Evolutionary conservation across 64 coral and sea anemone species (phyloP).

Genomic region (Cladopsammia gracilis): DNA sequence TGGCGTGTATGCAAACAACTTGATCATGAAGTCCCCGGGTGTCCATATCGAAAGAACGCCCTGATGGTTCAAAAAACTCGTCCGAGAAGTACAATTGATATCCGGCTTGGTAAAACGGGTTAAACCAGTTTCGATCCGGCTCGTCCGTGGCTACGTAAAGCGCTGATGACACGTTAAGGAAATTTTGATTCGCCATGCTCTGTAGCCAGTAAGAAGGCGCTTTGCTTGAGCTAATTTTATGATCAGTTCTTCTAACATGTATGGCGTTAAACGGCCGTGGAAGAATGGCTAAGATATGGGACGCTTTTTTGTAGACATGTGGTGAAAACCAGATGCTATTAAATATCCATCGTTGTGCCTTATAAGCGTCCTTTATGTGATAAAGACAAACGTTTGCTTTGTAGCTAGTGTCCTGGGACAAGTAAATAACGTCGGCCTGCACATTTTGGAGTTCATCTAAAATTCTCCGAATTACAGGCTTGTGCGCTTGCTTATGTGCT

Average conservation of each 20-base stretch:
- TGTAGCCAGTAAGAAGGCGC: slow-evolving; percentile 54
- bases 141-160: slow-evolving; percentile 59
- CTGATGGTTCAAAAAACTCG: slow-evolving; percentile 8
- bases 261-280: slow-evolving; percentile 48
- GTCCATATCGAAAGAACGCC: slow-evolving; percentile 16
- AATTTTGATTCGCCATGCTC: slow-evolving; percentile 2
- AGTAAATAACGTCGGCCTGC: slow-evolving; percentile 42
- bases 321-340: slow-evolving; percentile 23
- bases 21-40: slow-evolving; percentile 54
- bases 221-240: slow-evolving; percentile 28
- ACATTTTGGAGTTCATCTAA: slow-evolving; percentile 35
- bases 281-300: slow-evolving; percentile 26
- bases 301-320: slow-evolving; percentile 15
- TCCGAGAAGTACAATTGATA: slow-evolving; percentile 60
- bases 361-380: neutral
- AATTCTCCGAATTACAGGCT: slow-evolving; percentile 40
- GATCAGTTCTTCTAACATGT: slow-evolving; percentile 54
- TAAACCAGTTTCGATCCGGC: slow-evolving; percentile 32
- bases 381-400: slow-evolving; percentile 33
- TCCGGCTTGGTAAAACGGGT: slow-evolving; percentile 33
- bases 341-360: slow-evolving; percentile 56
- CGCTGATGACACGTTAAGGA: neutral
- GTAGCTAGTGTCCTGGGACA: slow-evolving; percentile 54
- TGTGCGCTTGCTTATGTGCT: neutral
- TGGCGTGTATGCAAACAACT: slow-evolving; percentile 39